Evolutionary conservation across 2,113 vertebrate genomes (phyloP).

Genomic region (Indicator maculatus): DNA sequence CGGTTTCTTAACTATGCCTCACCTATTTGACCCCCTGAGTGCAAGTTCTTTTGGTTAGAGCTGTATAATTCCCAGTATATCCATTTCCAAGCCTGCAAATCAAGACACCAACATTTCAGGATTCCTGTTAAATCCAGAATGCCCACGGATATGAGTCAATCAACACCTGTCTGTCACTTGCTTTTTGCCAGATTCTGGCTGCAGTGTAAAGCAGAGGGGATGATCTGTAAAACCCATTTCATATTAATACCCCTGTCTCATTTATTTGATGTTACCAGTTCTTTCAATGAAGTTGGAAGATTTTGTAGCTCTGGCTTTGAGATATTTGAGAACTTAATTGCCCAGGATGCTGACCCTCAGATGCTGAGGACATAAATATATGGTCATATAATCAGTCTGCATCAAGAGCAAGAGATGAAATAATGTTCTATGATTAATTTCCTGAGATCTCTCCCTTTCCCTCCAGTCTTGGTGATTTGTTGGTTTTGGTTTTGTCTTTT

Average conservation of each 20-base stretch:
- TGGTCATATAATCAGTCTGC: not conserved
- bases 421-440: conserved; percentile 1
- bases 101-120: not conserved
- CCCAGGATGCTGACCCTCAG: not conserved
- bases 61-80: not conserved
- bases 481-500: too few species aligned
- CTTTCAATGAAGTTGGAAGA: not conserved
- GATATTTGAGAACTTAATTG: not conserved
- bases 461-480: not conserved
- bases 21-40: not conserved
- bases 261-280: not conserved
- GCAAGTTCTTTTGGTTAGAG: not conserved
- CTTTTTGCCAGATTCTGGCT: not conserved
- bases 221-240: not conserved
- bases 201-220: not conserved
- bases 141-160: not conserved
- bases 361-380: not conserved
- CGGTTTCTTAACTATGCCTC: not conserved
- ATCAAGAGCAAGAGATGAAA: not conserved
- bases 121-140: not conserved
- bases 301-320: not conserved
- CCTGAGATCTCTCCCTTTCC: not conserved
- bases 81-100: not conserved
- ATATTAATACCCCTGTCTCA: not conserved
- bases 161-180: not conserved